Conservation (phyloP, 2,888 invertebrate species). For the Pardosa pseudoannulata region DNA sequence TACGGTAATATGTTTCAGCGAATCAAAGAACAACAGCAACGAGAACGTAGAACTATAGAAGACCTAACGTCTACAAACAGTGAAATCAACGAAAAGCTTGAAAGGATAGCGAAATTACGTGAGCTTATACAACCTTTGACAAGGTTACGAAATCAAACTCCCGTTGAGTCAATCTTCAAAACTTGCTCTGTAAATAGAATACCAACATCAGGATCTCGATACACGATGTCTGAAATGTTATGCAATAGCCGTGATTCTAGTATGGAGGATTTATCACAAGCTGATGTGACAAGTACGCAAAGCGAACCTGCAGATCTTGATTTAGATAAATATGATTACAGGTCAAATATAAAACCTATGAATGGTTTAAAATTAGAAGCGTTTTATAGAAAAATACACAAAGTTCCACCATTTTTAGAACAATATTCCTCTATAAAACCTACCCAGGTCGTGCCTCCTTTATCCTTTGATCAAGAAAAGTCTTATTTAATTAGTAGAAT, state of each 20-base stretch:
- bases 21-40: constrained; percentile 64
- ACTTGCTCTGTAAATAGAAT: constrained; percentile 72
- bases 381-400: constrained; percentile 71
- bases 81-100: constrained; percentile 80
- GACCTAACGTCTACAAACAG: constrained; percentile 37
- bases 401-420: constrained; percentile 68
- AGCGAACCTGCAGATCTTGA: constrained; percentile 72
- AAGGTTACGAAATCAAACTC: constrained; percentile 78
- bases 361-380: constrained; percentile 72
- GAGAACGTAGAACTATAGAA: constrained; percentile 39
- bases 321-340: constrained; percentile 68
- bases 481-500: constrained; percentile 42
- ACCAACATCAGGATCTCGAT: constrained; percentile 43
- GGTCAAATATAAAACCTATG: constrained; percentile 72
- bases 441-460: constrained; percentile 68
- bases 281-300: constrained; percentile 66
- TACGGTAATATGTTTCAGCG: constrained; percentile 68
- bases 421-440: constrained; percentile 64
- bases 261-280: constrained; percentile 76
- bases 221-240: constrained; percentile 79
- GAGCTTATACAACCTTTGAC: constrained; percentile 89
- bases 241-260: constrained; percentile 75
- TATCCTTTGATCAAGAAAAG: constrained; percentile 62
- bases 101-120: constrained; percentile 87
- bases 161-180: constrained; percentile 73